Base-by-base conservation (phyloP, 1,140 invertebrate species). In the Zaprionus ornatus region DNA sequence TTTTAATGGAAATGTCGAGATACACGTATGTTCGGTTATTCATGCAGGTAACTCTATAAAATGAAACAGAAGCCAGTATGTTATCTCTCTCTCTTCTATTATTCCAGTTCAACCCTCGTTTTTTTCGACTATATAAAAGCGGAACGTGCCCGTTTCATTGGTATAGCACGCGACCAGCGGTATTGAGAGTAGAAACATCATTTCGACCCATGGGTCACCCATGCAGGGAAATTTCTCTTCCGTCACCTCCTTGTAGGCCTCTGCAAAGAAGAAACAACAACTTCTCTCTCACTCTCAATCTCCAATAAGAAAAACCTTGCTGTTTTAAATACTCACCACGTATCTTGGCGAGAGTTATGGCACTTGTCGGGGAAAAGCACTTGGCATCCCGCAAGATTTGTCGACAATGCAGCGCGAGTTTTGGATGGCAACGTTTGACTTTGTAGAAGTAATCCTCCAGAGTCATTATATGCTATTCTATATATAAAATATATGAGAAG, bases 391-490 rank as follows among this genome's bases (percentile, higher is more conserved):
- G 17, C n/a, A 87, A 72, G 10, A 83, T 59, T 15, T 54, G 63
- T 32, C 25, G 17, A 0, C 88, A 63, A 35, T 77, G 68, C 15
- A 25, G 15, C 12, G 29, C n/a, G 4, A 87, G 55, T 0, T 4
- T 45, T 0, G 84, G 85, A 80, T 78, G 40, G n/a, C 55, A 71
- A 2, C 55, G 42, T 32, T 45, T 50, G 0, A 88, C n/a, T 37
- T 75, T 88, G 15, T 80, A 45, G 15, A 88, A 87, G 6, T 64
- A 72, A 48, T 75, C 59, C 40, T 87, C 84, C 19, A 87, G 15
- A 1, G 60, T 45, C 84, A 88, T 80, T 37, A 23, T 54, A 9
- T 17, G 7, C 2, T 40, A 40, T 23, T 13, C 35, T n/a, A 37
- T 62, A 2, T 29, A 1, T 25, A 27, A 23, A 52, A 45, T 55